A percentile compares a stretch with the other conserved stretches of the same genome.
Conservation (phyloP, 2,113 vertebrate genomes). For the Micromys minutus region DNA sequence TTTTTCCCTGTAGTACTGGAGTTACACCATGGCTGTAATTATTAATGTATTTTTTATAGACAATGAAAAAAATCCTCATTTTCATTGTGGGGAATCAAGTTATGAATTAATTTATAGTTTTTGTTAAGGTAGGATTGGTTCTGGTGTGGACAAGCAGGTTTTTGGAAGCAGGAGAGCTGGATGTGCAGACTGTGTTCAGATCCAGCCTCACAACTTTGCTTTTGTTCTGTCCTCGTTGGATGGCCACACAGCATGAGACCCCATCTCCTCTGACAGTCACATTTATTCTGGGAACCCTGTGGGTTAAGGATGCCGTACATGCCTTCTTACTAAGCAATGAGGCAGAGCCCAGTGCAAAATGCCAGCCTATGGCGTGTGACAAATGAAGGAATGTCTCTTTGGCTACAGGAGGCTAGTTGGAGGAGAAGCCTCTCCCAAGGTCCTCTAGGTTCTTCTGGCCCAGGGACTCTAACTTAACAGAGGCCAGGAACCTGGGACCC, state of each 20-base stretch:
- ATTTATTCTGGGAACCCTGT: neutral
- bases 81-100: slow-evolving; percentile 11
- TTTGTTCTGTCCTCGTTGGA: neutral
- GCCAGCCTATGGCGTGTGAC: neutral
- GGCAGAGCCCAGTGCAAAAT: neutral
- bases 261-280: neutral
- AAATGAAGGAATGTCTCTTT: neutral
- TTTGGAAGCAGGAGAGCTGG: neutral
- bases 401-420: too few relatives aligned
- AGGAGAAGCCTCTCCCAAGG: neutral
- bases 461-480: neutral
- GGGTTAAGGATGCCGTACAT: neutral
- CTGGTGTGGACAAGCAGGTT: neutral
- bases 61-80: neutral
- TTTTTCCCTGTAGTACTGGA: neutral
- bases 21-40: neutral
- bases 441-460: neutral
- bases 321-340: neutral
- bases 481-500: neutral
- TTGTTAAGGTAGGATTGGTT: neutral
- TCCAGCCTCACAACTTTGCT: neutral
- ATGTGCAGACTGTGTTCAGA: too few relatives aligned
- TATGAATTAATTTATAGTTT: neutral
- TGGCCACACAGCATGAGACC: neutral
- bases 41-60: neutral